These are phyloP conservation scores for Actinia equina DNA, from an alignment of 64 coral and sea anemone genomes.

Conservation along the genomic window DNA sequence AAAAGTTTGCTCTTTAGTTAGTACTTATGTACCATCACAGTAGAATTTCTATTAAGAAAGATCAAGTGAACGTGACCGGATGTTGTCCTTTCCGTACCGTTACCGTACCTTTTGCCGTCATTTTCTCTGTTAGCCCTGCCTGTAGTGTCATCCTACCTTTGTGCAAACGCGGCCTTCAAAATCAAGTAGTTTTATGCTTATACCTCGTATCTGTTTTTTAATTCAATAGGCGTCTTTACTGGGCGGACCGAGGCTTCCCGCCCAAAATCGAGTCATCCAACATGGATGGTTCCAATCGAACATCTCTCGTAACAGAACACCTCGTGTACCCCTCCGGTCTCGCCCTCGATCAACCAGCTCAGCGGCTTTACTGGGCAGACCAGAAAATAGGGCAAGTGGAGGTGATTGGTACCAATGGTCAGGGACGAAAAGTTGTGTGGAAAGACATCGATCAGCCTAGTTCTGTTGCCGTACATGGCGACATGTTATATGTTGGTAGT, in stretches of 20 bases:
- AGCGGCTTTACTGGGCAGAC: conserved; percentile 77
- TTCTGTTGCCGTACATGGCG: conserved; percentile 62
- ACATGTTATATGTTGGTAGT: conserved; percentile 54
- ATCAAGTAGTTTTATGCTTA: too few relatives aligned
- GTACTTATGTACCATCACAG: too few relatives aligned
- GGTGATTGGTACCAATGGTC: conserved; percentile 12
- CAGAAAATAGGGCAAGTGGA: conserved; percentile 43
- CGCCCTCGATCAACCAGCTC: conserved; percentile 49
- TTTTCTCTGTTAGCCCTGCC: too few relatives aligned
- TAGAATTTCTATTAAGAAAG: too few relatives aligned
- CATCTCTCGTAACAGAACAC: conserved; percentile 36
- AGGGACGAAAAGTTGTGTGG: conserved; percentile 39
- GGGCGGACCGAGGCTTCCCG: conserved; percentile 53
- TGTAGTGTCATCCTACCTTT: too few relatives aligned
- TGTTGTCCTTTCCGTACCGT: too few relatives aligned
- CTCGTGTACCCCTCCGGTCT: conserved; percentile 59
- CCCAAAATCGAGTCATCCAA: conserved; percentile 55
- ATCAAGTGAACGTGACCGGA: too few relatives aligned
- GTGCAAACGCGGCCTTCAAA: too few relatives aligned
- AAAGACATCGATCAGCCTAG: conserved; percentile 13
- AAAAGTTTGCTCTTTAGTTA: neutral
- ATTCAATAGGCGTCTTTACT: conserved; percentile 57
- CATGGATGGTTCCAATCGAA: conserved; percentile 63
- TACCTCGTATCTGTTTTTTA: neutral
- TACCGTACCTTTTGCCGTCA: too few relatives aligned